Base-by-base conservation (phyloP, 2,797 vertebrate genomes). In the Danio aesculapii region DNA sequence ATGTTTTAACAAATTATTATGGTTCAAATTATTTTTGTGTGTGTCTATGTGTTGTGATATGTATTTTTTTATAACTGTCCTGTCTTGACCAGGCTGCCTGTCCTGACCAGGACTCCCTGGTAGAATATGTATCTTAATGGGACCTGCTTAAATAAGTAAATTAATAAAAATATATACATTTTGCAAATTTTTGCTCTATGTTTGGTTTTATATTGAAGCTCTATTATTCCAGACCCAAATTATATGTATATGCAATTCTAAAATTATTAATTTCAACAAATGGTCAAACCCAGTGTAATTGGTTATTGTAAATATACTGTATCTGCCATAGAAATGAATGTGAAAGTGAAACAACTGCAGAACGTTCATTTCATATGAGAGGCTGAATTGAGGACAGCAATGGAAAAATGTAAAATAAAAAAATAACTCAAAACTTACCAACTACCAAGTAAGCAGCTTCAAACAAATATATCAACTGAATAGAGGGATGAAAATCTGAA, bases 341-440 rank as follows among this genome's bases (percentile, higher is more conserved):
- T 49, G 50, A 67, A 47, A 55, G 43, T 41, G 7, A 17, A 69
- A 21, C 12, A 21, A 69, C 80, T 16, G 14, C 47, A 17, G 46
- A 47, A 16, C 16, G 13, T 43, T 53, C 6, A 43, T 58, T 64
- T 79, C 17, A 70, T 79, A 46, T 53, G 49, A 63, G 14, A 41
- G 39, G 61, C 30, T 61, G 41, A 39, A 21, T 39, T n/a, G 43
- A 64, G n/a, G n/a, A n/a, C n/a, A 64, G 50, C 58, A 19, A 19
- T 11, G 14, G 53, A 46, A 57, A 75, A 74, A 74, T 19, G 19
- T 1, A 19, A 39, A 43, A 53, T 30, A 83, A 81, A 71, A 57
- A 41, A 14, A 19, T 21, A 30, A 52, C 19, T 64, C 19, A 52
- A 74, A 83, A 53, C 63, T 58, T 55, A 13, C 9, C n/a, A n/a